phyloP scores from a whole-genome alignment of 2,113 vertebrate species.

The Cyanoramphus novaezelandiae region DNA sequence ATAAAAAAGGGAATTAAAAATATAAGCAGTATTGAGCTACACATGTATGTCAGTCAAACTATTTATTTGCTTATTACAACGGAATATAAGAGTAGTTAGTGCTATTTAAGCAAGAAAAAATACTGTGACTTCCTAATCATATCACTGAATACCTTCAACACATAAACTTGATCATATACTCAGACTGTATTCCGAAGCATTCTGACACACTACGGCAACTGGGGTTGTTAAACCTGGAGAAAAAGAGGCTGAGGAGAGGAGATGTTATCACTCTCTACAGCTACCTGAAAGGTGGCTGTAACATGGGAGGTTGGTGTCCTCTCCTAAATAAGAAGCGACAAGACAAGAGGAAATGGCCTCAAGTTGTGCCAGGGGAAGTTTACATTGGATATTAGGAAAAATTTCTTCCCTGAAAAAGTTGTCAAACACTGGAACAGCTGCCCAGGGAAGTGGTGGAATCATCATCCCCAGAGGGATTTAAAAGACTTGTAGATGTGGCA shows the following conservation, averaged over 20 bases:
- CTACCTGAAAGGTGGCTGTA: background rate
- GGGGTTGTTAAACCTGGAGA: background rate
- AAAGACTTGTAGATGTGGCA: rapidly evolving
- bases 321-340: background rate
- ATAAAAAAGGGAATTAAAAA: background rate
- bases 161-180: background rate
- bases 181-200: background rate
- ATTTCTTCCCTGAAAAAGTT: background rate
- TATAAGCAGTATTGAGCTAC: background rate
- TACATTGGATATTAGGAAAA: background rate
- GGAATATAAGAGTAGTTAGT: background rate
- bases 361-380: background rate
- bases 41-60: background rate
- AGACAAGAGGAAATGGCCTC: background rate
- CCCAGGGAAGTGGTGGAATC: background rate
- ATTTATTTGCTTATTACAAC: background rate
- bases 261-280: background rate
- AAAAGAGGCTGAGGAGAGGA: background rate
- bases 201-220: background rate
- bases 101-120: background rate
- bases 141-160: background rate
- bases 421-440: background rate
- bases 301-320: background rate
- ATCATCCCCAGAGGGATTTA: background rate
- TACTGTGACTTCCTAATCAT: background rate